Evolutionary conservation across 2,797 vertebrate species (phyloP).

Genomic region (Peromyscus aztecus): DNA sequence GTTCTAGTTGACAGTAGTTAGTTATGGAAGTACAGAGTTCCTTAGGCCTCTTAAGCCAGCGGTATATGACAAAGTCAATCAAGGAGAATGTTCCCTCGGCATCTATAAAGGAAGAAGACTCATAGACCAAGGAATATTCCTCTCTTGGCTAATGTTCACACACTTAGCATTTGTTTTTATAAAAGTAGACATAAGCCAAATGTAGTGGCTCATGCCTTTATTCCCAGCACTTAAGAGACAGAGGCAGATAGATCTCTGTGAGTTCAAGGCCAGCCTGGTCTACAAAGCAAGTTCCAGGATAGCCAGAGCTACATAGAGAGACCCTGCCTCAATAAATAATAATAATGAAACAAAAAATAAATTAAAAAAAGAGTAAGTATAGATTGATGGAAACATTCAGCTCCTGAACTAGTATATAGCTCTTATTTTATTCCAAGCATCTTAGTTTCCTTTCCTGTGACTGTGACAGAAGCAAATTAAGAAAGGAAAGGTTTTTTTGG

Average conservation of each 20-base stretch:
- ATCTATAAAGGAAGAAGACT: neutral
- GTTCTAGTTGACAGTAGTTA: neutral
- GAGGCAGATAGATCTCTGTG: neutral
- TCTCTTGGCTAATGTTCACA: neutral
- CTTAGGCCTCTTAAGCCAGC: neutral
- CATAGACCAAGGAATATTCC: neutral
- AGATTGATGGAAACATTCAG: neutral
- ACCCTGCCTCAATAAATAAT: neutral
- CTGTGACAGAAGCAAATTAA: neutral
- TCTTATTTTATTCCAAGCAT: conserved; percentile 34
- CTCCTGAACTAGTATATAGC: neutral
- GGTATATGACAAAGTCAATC: neutral
- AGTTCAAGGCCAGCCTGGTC: neutral
- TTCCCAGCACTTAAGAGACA: neutral
- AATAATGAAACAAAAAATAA: neutral
- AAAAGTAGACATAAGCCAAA: neutral
- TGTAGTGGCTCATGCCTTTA: neutral
- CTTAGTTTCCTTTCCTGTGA: neutral
- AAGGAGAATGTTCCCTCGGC: neutral
- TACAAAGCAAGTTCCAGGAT: neutral
- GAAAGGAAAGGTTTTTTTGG: neutral
- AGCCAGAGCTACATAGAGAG: neutral
- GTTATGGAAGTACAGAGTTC: neutral
- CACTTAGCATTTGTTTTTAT: conserved; percentile 28
- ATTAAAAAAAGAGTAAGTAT: neutral